Evolutionary conservation across 2,113 vertebrate genomes (phyloP).

Genomic region (Aramus guarauna): DNA sequence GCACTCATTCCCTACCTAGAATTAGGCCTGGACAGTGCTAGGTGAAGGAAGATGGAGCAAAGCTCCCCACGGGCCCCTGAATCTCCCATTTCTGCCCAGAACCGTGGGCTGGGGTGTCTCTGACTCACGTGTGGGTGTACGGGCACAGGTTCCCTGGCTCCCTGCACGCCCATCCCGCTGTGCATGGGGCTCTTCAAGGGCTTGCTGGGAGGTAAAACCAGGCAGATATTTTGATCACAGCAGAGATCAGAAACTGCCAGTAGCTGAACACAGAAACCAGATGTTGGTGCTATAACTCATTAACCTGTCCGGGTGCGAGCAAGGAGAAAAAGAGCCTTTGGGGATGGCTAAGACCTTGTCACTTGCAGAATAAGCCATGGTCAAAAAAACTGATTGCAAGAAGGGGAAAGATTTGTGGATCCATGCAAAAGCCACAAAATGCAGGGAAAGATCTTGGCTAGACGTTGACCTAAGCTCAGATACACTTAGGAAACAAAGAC

Average conservation of each 20-base stretch:
- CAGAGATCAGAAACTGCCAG: neutral
- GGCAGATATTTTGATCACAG: neutral
- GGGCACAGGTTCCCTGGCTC: neutral
- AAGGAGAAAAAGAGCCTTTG: neutral
- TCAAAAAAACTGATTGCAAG: neutral
- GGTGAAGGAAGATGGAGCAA: neutral
- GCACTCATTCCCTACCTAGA: neutral
- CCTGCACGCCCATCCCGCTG: fast-evolving
- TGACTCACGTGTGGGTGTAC: neutral
- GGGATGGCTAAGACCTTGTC: neutral
- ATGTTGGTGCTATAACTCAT: neutral
- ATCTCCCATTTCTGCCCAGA: neutral
- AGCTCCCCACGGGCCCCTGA: neutral
- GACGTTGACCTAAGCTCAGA: neutral
- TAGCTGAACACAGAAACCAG: neutral
- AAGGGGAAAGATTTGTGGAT: neutral
- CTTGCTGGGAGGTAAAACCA: neutral
- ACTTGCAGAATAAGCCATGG: neutral
- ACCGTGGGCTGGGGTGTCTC: fast-evolving
- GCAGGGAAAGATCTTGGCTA: neutral
- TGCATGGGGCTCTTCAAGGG: neutral
- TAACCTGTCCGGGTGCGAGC: neutral
- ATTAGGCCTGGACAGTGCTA: neutral
- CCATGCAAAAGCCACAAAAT: neutral
- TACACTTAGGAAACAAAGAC: neutral